These are phyloP conservation scores for Bombus fervidus DNA, from an alignment of 1,140 invertebrate species.

Conservation along the genomic window DNA sequence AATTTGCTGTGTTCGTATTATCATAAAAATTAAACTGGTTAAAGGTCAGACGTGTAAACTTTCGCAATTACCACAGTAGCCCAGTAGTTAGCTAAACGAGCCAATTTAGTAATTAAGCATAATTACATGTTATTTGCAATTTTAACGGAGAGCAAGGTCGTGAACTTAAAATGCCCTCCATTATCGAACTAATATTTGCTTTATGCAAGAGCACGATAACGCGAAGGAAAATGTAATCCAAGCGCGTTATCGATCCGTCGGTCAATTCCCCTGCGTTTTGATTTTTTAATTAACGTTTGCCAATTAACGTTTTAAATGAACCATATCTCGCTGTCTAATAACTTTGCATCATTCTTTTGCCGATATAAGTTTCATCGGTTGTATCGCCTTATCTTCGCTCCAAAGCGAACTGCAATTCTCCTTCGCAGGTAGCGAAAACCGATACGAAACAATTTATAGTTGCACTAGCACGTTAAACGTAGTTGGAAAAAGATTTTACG, in stretches of 20 bases:
- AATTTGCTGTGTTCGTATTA: background rate
- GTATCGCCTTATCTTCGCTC: background rate
- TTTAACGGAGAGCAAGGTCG: background rate
- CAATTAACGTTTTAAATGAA: background rate
- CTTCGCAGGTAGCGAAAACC: background rate
- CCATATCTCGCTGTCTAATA: background rate
- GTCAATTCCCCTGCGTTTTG: no score
- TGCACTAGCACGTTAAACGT: background rate
- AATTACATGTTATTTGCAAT: conserved; percentile 26
- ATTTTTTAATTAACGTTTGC: background rate
- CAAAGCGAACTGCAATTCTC: conserved; percentile 8
- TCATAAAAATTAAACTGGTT: conserved; percentile 8
- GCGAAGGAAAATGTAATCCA: background rate
- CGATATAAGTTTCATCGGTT: conserved; percentile 28
- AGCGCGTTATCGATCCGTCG: background rate
- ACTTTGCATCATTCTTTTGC: background rate
- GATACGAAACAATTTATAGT: conserved; percentile 38
- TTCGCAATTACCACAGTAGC: background rate
- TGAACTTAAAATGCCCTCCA: background rate
- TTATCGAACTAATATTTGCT: background rate
- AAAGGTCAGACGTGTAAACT: conserved; percentile 14
- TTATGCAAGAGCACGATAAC: background rate
- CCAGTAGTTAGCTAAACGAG: conserved; percentile 17
- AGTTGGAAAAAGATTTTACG: conserved; percentile 16
- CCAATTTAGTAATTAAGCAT: conserved; percentile 27